Base-by-base conservation (phyloP, 64 coral and sea anemone genomes). In the Dendronephthya gigantea region DNA sequence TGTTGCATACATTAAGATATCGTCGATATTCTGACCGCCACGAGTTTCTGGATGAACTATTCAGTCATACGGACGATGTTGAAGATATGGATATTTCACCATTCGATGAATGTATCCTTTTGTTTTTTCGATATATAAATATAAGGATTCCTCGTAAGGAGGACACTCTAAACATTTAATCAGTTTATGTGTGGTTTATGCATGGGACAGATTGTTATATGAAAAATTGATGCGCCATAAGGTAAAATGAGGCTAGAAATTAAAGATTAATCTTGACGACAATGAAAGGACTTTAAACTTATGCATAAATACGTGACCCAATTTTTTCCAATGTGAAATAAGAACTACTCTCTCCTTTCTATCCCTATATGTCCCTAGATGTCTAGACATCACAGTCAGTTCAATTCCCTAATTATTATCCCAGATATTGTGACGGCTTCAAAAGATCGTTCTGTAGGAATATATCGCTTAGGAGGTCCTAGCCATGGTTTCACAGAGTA, bases 61-160 rank as follows among this genome's bases (percentile, higher is more conserved):
- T 94, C 28, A 85, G 82, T 27, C 92, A 94, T 59, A 56, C 68
- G 69, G 84, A 84, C 48, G 92, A 91, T 79, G 92, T 94, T 27
- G 92, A 94, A 66, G 92, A 94, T 84, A 85, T 94, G 3, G 92
- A 94, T 41, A 94, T 94, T 36, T 94, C 92, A 35, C 92, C 92
- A 41, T 94, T 91, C 38, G 92, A 94, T 83, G 92, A 94, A 83
- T 94, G 92, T 94, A 94, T 94, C 92, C 39, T 86, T 83, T 4
- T 66, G 41, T 74, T 13, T 22, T 1, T 29, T 29, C 10, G 19
- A 39, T 81, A 6, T 19, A 2, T 66, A n/a, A n/a, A n/a, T n/a
- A n/a, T n/a, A n/a, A n/a, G n/a, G n/a, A n/a, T n/a, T n/a, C n/a
- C n/a, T n/a, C n/a, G n/a, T n/a, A n/a, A n/a, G n/a, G n/a, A n/a